Percentiles rank a stretch among this genome's conserved stretches.
Evolutionary conservation across 2,113 vertebrate species (phyloP).

Genomic region (Talpa occidentalis): DNA sequence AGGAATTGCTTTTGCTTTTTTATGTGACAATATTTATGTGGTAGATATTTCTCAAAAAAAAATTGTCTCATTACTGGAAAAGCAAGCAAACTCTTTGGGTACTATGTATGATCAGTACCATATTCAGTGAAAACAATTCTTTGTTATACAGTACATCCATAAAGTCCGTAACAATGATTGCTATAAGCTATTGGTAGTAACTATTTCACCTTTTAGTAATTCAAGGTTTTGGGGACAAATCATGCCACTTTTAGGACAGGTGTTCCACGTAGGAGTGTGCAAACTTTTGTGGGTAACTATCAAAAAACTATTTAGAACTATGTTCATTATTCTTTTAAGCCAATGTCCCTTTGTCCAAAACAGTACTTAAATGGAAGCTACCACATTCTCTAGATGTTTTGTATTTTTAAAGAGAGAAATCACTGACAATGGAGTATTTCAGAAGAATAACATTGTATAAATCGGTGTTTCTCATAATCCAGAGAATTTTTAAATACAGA

Average conservation of each 20-base stretch:
- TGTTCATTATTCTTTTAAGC: slow-evolving; percentile 19
- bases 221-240: not conserved
- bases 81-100: not conserved
- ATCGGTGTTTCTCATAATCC: not conserved
- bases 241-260: not conserved
- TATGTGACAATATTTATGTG: not conserved
- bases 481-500: slow-evolving; percentile 12
- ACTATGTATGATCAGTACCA: not conserved
- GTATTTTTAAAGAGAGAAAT: not conserved
- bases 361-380: not conserved
- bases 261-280: not conserved
- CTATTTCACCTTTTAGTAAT: slow-evolving; percentile 13
- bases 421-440: not conserved
- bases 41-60: slow-evolving; percentile 16
- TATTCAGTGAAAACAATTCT: slow-evolving; percentile 38
- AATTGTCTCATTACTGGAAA: not conserved
- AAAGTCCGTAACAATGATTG: not conserved
- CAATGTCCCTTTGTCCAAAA: not conserved
- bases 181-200: not conserved
- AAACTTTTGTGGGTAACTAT: not conserved
- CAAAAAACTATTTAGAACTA: not conserved
- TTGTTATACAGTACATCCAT: not conserved
- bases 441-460: slow-evolving; percentile 6
- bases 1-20: not conserved
- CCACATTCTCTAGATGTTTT: not conserved